Percentiles rank a stretch among this genome's conserved stretches.
These are phyloP conservation scores for Poecilia gillii DNA, from an alignment of 2,797 vertebrate species.

Conservation along the genomic window DNA sequence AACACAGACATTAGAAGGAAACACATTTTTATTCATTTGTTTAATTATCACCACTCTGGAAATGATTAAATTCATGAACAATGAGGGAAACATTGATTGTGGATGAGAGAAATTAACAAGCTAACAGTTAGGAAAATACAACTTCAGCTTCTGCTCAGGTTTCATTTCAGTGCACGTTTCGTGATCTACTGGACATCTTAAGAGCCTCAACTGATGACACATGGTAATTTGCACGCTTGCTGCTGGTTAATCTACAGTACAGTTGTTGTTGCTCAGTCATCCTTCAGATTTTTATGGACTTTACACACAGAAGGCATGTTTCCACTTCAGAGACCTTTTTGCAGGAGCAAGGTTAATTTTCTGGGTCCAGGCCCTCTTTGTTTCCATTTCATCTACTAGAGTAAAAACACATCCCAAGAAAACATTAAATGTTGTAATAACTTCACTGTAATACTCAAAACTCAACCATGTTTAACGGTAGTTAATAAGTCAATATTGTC, in stretches of 20 bases:
- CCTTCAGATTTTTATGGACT: neutral
- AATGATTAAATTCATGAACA: neutral
- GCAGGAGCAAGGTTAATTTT: neutral
- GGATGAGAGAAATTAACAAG: neutral
- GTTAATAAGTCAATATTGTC: neutral
- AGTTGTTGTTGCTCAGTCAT: neutral
- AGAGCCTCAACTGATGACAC: slow-evolving; percentile 9
- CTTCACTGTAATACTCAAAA: neutral
- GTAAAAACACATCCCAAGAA: neutral
- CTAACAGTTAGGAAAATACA: neutral
- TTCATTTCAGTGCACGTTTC: slow-evolving; percentile 41
- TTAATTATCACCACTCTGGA: neutral
- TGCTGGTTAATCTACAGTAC: neutral
- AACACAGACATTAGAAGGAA: neutral
- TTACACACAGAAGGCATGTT: neutral
- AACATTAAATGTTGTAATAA: neutral
- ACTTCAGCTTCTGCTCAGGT: slow-evolving; percentile 8
- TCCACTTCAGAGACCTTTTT: neutral
- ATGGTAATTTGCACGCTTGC: neutral
- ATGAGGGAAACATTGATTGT: neutral
- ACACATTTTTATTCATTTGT: neutral
- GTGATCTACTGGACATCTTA: slow-evolving; percentile 27
- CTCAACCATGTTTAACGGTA: neutral
- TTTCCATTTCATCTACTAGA: neutral
- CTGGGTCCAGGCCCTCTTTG: neutral